These are phyloP conservation scores for Trogon surrucura DNA, from an alignment of 2,113 vertebrate species.

Conservation along the genomic window DNA sequence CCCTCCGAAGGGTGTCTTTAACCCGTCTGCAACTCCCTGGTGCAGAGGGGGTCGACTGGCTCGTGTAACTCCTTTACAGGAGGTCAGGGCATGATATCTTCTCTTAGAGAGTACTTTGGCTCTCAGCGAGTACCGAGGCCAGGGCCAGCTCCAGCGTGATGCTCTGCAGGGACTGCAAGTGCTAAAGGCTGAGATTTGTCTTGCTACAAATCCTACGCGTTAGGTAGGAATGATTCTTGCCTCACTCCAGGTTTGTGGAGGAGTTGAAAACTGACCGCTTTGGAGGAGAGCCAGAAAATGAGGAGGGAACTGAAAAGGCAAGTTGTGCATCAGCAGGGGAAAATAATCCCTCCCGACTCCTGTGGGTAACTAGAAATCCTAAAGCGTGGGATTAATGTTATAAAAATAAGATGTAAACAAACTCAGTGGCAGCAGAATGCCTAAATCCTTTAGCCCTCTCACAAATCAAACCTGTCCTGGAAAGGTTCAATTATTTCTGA, in stretches of 20 bases:
- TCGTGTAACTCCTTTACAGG: neutral
- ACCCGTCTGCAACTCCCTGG: neutral
- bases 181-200: neutral
- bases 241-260: neutral
- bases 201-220: neutral
- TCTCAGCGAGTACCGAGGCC: neutral
- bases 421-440: neutral
- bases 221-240: neutral
- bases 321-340: neutral
- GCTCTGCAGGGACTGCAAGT: neutral
- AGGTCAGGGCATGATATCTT: neutral
- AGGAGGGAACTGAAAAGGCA: neutral
- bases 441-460: neutral
- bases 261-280: neutral
- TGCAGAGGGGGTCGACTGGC: neutral
- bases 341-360: slow-evolving; percentile 36
- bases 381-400: neutral
- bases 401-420: slow-evolving; percentile 31
- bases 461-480: neutral
- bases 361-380: slow-evolving; percentile 4
- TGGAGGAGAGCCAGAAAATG: slow-evolving; percentile 4
- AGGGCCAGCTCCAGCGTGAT: neutral
- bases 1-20: neutral
- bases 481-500: slow-evolving; percentile 24
- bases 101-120: neutral